Base-by-base conservation (phyloP, 2,797 vertebrate genomes). In the Epinephelus malabaricus region DNA sequence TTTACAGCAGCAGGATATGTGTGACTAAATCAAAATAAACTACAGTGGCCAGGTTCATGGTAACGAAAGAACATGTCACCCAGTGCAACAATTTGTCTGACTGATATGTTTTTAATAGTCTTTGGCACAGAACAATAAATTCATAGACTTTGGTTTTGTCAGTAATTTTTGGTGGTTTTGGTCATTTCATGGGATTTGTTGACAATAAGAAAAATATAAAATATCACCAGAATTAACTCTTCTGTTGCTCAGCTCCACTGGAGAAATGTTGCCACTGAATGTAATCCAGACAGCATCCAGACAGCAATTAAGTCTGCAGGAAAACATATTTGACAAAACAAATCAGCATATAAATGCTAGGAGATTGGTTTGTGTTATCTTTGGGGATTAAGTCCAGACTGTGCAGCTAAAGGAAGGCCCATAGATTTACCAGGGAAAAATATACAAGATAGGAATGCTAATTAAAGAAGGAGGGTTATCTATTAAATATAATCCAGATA, bases 301-400 rank as follows among this genome's bases (percentile, higher is more conserved):
- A 10, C 17, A 60, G n/a, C n/a, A 68, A 61, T 61, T 71, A n/a
- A 23, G 11, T 56, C 62, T 38, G 3, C 10, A 18, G 12, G 7
- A 47, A 7, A 40, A 62, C 15, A 17, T 2, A 40, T 63, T 55
- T 56, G 21, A n/a, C 4, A 11, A 76, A 23, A 68, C 23, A 46
- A 50, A 69, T 49, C 23, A 62, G 17, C 2, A n/a, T 38, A 53
- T 40, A 62, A 59, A 54, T 51, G 14, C 49, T 55, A 27, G 17
- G 34, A 54, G 60, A 73, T 27, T 56, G 30, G 45, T 55, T 25
- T 73, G 54, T 54, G 59, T 69, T 51, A 30, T 73, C 59, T 50
- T 43, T 40, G 23, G n/a, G 27, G n/a, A 67, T 66, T 61, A 69
- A 77, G 72, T 45, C 46, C 56, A 68, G 60, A 34, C 27, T 17